Evolutionary conservation across 2,797 vertebrate genomes (phyloP).

Genomic region (Pipistrellus nathusii): DNA sequence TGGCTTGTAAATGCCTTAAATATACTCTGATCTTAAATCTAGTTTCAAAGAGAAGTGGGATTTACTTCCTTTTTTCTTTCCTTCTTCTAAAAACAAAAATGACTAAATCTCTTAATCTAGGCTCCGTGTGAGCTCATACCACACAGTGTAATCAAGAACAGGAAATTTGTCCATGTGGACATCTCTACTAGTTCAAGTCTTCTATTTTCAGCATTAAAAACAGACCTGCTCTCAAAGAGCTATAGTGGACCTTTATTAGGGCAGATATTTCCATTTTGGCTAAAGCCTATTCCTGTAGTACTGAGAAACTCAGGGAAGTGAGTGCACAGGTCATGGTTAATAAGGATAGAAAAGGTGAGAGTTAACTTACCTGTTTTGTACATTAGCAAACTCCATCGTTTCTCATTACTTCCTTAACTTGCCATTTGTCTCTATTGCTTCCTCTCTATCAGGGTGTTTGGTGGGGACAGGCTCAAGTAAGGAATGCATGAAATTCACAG

Average conservation of each 20-base stretch:
- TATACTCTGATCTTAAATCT: slow-evolving; percentile 53
- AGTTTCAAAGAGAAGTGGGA: slow-evolving; percentile 59
- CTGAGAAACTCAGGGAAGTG: slow-evolving; percentile 9
- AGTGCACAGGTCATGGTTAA: not conserved
- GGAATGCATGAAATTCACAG: slow-evolving; percentile 90
- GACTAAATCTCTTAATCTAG: slow-evolving; percentile 74
- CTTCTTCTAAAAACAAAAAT: slow-evolving; percentile 72
- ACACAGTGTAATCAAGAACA: slow-evolving; percentile 71
- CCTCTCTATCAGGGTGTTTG: slow-evolving; percentile 89
- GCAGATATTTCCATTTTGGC: slow-evolving; percentile 45
- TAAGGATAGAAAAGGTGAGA: slow-evolving; percentile 58
- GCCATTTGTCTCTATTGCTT: slow-evolving; percentile 91
- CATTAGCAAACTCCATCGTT: slow-evolving; percentile 82
- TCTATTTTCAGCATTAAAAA: slow-evolving; percentile 69
- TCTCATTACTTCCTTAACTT: slow-evolving; percentile 90
- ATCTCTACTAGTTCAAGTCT: not conserved
- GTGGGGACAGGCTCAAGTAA: slow-evolving; percentile 91
- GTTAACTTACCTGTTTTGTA: slow-evolving; percentile 88
- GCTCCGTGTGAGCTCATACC: slow-evolving; percentile 67
- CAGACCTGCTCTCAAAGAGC: slow-evolving; percentile 32
- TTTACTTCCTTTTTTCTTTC: slow-evolving; percentile 53
- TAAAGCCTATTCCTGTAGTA: slow-evolving; percentile 55
- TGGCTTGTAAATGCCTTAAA: slow-evolving; percentile 66
- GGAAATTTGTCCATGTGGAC: slow-evolving; percentile 53
- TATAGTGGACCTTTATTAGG: slow-evolving; percentile 64